Evolutionary conservation across 2,888 invertebrate genomes (phyloP).

Genomic region (Caenorhabditis auriculariae): DNA sequence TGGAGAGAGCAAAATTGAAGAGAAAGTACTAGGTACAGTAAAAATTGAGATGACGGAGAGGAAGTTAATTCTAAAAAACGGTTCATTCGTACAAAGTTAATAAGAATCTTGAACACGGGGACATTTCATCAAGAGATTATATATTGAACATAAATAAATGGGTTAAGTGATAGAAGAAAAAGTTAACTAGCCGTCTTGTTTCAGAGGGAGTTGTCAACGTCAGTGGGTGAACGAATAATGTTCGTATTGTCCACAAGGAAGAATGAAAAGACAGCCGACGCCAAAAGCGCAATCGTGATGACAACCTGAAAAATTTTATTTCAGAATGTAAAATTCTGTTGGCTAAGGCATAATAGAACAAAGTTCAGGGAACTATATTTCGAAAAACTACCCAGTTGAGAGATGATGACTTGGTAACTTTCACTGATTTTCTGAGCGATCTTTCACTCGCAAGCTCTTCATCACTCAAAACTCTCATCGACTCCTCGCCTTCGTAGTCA

Average conservation of each 20-base stretch:
- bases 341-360: too few species aligned
- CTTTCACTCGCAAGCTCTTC: slow-evolving; percentile 17
- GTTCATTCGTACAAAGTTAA: too few species aligned
- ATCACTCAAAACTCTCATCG: slow-evolving; percentile 30
- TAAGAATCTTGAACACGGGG: too few species aligned
- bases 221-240: slow-evolving; percentile 4
- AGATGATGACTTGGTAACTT: background rate
- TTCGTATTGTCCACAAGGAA: slow-evolving; percentile 23
- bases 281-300: slow-evolving; percentile 2
- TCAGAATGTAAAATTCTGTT: background rate
- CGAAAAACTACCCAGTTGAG: background rate
- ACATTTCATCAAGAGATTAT: too few species aligned
- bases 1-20: too few species aligned
- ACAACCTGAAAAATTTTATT: slow-evolving; percentile 7
- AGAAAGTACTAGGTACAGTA: too few species aligned
- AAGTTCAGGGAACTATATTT: background rate
- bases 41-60: too few species aligned
- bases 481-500: slow-evolving; percentile 28
- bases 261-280: slow-evolving; percentile 17
- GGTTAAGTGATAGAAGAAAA: too few species aligned
- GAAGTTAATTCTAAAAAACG: too few species aligned
- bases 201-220: slow-evolving; percentile 8
- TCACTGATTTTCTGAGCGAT: slow-evolving; percentile 1
- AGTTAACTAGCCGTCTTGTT: background rate
- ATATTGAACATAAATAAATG: too few species aligned